Base-by-base conservation (phyloP, 1,140 invertebrate species). In the Papilio polyxenes region DNA sequence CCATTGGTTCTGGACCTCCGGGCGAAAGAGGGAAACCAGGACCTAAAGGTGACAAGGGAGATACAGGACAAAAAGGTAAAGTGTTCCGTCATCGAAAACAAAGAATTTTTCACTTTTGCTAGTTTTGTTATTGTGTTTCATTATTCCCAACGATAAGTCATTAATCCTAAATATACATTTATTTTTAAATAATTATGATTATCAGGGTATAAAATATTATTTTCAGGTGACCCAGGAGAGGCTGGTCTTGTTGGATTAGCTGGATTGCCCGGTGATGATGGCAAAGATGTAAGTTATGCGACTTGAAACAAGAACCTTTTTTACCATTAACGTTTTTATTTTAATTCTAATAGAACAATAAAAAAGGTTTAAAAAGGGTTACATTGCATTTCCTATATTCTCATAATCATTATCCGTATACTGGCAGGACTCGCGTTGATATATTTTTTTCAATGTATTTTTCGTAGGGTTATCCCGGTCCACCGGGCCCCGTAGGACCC, bases 221-320 rank as follows among this genome's bases (percentile, higher is more conserved):
- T 86, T 88, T 53, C 40, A 92, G 91, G 90, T 74, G 88, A 88
- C n/a, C 86, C 87, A 5, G 92, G 92, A 1, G 87, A 89, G 62
- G 59, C 83, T 23, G 92, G 92, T 4, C 82, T 89, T 11, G 86
- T 89, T n/a, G 92, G 92, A 1, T 82, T 92, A n/a, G 82, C 89
- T 23, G 92, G 92, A 7, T 37, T 87, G 3, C 88, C 90, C 9
- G 92, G 92, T 0, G 23, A 49, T 9, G 87, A 91, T 81, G 92
- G 92, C 2, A 88, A 80, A 83, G 86, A 93, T 82, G 92, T 93
- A 82, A 90, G 92, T 90, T 23, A 11, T 75, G 51, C 23, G 20
- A 69, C 4, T 69, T 23, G n/a, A 76, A 20, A 59, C 53, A 59
- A 81, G 23, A 65, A 65, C n/a, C 3, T 23, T 23, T 37, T 37